Conservation (phyloP, 2,113 vertebrate species). For the Brevimyrus niger region DNA sequence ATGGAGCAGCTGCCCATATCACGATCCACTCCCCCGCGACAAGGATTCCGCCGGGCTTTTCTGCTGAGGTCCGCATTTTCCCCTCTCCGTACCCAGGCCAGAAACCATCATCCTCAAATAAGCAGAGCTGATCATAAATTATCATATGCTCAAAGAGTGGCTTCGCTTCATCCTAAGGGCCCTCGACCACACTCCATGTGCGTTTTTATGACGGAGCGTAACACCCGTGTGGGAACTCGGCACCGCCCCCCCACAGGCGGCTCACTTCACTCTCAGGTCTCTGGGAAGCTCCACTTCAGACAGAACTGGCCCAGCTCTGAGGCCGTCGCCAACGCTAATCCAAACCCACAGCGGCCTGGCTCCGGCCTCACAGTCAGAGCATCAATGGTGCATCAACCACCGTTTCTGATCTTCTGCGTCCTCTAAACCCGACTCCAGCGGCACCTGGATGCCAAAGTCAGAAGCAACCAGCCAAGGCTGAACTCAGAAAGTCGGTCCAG, state of each 20-base stretch:
- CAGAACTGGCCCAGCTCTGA: background rate
- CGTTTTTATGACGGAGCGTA: background rate
- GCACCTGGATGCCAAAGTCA: background rate
- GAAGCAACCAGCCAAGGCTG: background rate
- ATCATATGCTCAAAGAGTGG: background rate
- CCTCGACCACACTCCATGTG: background rate
- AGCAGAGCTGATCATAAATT: slow-evolving; percentile 6
- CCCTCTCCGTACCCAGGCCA: background rate
- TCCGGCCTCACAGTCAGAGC: background rate
- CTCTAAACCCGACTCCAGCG: background rate
- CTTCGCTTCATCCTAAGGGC: background rate
- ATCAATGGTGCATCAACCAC: background rate
- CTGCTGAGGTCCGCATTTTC: slow-evolving; percentile 1
- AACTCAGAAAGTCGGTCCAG: background rate
- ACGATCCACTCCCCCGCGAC: background rate
- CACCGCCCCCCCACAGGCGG: background rate
- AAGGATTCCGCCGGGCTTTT: background rate
- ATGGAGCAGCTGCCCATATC: background rate
- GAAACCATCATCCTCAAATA: slow-evolving; percentile 17
- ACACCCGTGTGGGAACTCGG: background rate
- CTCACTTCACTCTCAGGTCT: background rate
- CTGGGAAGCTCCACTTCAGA: background rate
- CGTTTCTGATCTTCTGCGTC: background rate
- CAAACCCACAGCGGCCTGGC: background rate
- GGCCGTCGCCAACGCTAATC: background rate